Conservation (phyloP, 2,113 vertebrate species). For the Nothobranchius kuhntae region DNA sequence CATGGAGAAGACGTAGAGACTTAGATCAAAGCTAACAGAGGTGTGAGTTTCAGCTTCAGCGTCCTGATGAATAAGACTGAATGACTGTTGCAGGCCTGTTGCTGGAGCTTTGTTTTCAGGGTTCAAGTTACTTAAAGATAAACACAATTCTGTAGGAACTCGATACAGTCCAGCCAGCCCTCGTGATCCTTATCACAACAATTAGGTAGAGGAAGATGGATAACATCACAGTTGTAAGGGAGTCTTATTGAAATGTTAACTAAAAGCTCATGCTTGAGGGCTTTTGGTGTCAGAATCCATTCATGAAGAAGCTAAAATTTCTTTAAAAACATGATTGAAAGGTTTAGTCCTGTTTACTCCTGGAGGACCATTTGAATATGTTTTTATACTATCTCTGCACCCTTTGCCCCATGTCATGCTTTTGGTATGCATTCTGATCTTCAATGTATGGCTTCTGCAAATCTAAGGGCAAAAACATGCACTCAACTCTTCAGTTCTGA, state of each 20-base stretch:
- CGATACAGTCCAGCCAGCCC: too few species aligned
- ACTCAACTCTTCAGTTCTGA: neutral
- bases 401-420: neutral
- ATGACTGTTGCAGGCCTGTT: too few species aligned
- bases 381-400: neutral
- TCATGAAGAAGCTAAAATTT: conserved; percentile 3
- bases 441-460: too few species aligned
- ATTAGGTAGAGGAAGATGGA: neutral
- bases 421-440: neutral
- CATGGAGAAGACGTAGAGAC: conserved; percentile 2
- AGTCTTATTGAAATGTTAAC: neutral
- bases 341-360: neutral
- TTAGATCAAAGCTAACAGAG: conserved; percentile 36
- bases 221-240: too few species aligned
- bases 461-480: too few species aligned
- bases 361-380: neutral
- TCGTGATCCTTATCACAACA: too few species aligned
- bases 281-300: neutral
- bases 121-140: too few species aligned
- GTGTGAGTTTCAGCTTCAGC: neutral
- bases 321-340: neutral
- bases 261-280: neutral
- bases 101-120: too few species aligned
- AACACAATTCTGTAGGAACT: too few species aligned
- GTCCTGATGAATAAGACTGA: too few species aligned